Evolutionary conservation across 2,797 vertebrate genomes (phyloP).

Genomic region (Tiaroga cobitis): DNA sequence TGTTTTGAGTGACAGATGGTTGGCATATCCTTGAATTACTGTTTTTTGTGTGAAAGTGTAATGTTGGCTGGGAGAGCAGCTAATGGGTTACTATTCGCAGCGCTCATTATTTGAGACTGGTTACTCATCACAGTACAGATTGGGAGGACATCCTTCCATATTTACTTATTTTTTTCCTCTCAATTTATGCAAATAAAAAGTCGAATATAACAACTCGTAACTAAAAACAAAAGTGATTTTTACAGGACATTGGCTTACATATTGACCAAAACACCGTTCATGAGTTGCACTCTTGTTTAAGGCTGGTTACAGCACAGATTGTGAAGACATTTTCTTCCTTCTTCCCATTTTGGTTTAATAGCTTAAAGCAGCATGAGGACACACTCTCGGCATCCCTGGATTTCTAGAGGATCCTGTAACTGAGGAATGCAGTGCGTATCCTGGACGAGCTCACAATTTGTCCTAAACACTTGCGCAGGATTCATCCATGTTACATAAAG

Average conservation of each 20-base stretch:
- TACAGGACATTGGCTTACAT: neutral
- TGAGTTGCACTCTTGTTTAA: neutral
- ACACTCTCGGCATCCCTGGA: conserved; percentile 54
- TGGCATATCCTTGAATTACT: conserved; percentile 3
- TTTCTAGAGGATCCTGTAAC: conserved; percentile 41
- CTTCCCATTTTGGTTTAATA: conserved; percentile 13
- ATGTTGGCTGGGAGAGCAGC: neutral
- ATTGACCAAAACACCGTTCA: neutral
- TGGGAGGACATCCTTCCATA: neutral
- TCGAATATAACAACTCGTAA: neutral
- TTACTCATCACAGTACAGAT: conserved; percentile 9
- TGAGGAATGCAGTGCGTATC: conserved; percentile 51
- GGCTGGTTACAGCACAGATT: neutral
- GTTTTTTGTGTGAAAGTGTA: neutral
- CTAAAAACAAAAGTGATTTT: neutral
- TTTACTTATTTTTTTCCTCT: neutral
- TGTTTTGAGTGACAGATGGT: conserved; percentile 34
- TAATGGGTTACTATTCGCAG: conserved; percentile 9
- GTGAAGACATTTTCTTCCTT: conserved; percentile 7
- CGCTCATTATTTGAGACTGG: conserved; percentile 3
- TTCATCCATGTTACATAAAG: conserved; percentile 26
- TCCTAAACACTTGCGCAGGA: conserved; percentile 30
- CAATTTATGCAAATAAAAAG: neutral
- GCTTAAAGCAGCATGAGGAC: conserved; percentile 58
- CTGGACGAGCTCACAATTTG: conserved; percentile 17